Conservation (phyloP, 1,140 invertebrate genomes). For the Drosophila arizonae region DNA sequence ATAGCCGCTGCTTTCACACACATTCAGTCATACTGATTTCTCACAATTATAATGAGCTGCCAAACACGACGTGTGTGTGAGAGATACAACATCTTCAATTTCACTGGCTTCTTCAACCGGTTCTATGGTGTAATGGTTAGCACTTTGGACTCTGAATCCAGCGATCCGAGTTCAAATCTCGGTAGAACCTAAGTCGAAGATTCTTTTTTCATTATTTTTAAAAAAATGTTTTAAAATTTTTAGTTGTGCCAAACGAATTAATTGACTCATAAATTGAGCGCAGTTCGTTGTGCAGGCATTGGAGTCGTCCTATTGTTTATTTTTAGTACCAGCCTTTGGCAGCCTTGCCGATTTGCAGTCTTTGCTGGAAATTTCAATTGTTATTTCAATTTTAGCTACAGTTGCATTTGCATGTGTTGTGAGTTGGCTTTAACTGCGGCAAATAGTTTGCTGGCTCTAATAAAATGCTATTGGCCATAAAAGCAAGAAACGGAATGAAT, state of each 20-base stretch:
- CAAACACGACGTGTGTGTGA: background rate
- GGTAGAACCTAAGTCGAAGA: conserved; percentile 86
- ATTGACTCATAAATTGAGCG: conserved; percentile 22
- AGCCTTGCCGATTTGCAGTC: conserved; percentile 31
- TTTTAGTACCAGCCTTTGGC: background rate
- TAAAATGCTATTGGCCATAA: conserved; percentile 75
- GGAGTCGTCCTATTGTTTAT: background rate
- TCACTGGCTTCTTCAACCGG: conserved; percentile 18
- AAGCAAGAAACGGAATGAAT: conserved; percentile 35
- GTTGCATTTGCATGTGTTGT: conserved; percentile 70
- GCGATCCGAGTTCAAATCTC: conserved; percentile 94
- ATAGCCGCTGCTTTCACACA: background rate
- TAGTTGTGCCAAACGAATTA: conserved; percentile 12
- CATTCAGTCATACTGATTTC: background rate
- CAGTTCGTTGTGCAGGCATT: background rate
- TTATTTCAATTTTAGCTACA: conserved; percentile 45
- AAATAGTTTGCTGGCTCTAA: conserved; percentile 62
- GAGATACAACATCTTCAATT: background rate
- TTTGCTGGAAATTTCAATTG: conserved; percentile 39
- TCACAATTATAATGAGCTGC: background rate
- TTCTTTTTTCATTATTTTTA: background rate
- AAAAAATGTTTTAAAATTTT: conserved; percentile 1
- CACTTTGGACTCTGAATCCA: conserved; percentile 96
- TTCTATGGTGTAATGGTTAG: conserved; percentile 96
- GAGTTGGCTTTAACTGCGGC: conserved; percentile 55